phyloP scores from a whole-genome alignment of 2,888 invertebrate genomes.

The Capitulum mitella region DNA sequence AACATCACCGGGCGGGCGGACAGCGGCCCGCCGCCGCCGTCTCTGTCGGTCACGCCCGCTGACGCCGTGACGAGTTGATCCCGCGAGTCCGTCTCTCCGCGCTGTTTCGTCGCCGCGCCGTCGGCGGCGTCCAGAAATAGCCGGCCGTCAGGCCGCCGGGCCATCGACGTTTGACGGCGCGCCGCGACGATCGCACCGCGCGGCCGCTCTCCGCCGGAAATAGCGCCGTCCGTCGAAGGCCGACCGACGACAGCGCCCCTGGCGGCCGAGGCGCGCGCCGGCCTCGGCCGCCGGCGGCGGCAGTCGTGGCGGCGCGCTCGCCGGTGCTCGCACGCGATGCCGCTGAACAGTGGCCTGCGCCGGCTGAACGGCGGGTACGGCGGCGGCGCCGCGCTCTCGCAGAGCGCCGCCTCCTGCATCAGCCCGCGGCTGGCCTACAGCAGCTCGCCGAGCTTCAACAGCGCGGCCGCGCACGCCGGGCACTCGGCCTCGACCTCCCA shows the following conservation, averaged over 20 bases:
- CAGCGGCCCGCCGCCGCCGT: too few species aligned
- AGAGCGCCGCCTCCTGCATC: slow-evolving; percentile 11
- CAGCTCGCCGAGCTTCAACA: not conserved
- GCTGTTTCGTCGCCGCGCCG: not conserved
- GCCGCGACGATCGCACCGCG: too few species aligned
- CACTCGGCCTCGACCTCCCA: not conserved
- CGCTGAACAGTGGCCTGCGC: not conserved
- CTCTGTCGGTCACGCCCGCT: too few species aligned
- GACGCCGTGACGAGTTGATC: too few species aligned
- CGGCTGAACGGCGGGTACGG: not conserved
- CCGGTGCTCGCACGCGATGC: not conserved
- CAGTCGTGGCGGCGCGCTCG: not conserved
- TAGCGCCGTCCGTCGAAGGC: not conserved
- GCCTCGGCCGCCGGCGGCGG: not conserved
- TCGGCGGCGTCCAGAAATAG: not conserved
- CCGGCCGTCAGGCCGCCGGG: not conserved
- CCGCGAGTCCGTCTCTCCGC: too few species aligned
- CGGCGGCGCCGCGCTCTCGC: not conserved
- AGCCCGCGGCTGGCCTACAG: slow-evolving; percentile 17
- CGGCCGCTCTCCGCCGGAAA: not conserved
- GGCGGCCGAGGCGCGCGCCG: not conserved
- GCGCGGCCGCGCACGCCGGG: not conserved
- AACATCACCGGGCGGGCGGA: too few species aligned
- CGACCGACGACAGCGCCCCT: not conserved
- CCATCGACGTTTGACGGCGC: not conserved